Percentiles rank a stretch among this genome's conserved stretches.
phyloP scores from a whole-genome alignment of 1,140 invertebrate genomes.

The Charaxes varanes region DNA sequence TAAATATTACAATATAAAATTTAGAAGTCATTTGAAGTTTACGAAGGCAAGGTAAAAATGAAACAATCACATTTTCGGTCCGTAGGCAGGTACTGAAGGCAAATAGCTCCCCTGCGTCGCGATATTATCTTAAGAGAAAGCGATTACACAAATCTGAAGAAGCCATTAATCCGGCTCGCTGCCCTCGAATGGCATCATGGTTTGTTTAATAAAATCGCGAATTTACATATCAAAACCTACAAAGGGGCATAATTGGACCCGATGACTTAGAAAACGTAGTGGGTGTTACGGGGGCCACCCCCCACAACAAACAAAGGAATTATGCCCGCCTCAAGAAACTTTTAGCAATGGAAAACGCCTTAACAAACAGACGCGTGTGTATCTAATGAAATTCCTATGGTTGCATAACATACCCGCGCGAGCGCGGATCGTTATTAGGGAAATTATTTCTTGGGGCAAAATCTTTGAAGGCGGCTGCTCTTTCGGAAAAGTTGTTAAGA shows the following conservation, averaged over 20 bases:
- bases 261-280: constrained; percentile 72
- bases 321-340: constrained; percentile 74
- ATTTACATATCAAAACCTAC: constrained; percentile 74
- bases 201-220: constrained; percentile 73
- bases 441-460: constrained; percentile 68
- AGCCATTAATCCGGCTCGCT: constrained; percentile 71
- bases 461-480: constrained; percentile 72
- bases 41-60: constrained; percentile 21
- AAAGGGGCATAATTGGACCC: constrained; percentile 72
- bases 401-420: constrained; percentile 69
- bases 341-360: constrained; percentile 74
- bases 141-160: constrained; percentile 74
- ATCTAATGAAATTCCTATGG: constrained; percentile 74
- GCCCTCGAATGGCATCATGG: constrained; percentile 70
- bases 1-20: constrained; percentile 2
- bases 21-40: constrained; percentile 5
- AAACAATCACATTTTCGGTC: constrained; percentile 24
- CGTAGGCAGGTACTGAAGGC: constrained; percentile 32
- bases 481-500: constrained; percentile 72
- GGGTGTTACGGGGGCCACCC: constrained; percentile 59
- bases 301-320: constrained; percentile 72
- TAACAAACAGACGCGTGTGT: constrained; percentile 74
- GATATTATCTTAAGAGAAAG: constrained; percentile 71
- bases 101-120: constrained; percentile 57
- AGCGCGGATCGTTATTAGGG: constrained; percentile 65